Percentiles rank a stretch among this genome's conserved stretches.
phyloP scores from a whole-genome alignment of 2,797 vertebrate species.

The Spinus pinus region DNA sequence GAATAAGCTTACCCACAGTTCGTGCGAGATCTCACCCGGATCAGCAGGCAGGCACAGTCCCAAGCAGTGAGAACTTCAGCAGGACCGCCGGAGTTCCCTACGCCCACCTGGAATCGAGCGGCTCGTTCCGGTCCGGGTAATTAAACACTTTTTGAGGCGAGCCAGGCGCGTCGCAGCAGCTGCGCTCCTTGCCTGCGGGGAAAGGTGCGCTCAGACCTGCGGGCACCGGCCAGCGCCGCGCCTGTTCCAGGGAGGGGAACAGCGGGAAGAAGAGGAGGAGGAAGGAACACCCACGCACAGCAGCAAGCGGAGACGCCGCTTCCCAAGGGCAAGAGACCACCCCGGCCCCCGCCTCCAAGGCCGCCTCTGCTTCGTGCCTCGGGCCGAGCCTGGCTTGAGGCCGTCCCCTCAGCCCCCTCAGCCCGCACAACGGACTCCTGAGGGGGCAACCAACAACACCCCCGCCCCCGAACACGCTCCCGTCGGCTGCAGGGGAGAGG shows the following conservation, averaged over 20 bases:
- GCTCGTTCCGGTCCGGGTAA: neutral
- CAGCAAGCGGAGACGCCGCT: neutral
- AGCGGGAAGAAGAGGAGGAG: too few species aligned
- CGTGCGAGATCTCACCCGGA: neutral
- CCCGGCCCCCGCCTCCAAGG: neutral
- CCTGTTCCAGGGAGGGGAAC: neutral
- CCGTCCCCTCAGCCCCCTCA: neutral
- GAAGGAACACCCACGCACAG: neutral
- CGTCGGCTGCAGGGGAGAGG: neutral
- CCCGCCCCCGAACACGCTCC: neutral
- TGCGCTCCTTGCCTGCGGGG: neutral
- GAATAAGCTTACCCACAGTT: neutral
- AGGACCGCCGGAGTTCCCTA: neutral
- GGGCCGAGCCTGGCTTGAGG: neutral
- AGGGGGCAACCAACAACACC: neutral
- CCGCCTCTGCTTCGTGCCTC: neutral
- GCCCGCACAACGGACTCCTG: neutral
- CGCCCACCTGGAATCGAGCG: accelerated
- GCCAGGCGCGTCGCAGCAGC: neutral
- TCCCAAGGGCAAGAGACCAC: neutral
- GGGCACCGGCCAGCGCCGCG: neutral
- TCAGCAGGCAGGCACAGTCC: neutral
- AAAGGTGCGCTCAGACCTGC: neutral
- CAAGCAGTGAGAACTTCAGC: neutral
- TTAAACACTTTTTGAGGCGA: neutral